Percentiles rank a stretch among this genome's conserved stretches.
These are phyloP conservation scores for Pelobates cultripes DNA, from an alignment of 2,797 vertebrate genomes.

Conservation along the genomic window DNA sequence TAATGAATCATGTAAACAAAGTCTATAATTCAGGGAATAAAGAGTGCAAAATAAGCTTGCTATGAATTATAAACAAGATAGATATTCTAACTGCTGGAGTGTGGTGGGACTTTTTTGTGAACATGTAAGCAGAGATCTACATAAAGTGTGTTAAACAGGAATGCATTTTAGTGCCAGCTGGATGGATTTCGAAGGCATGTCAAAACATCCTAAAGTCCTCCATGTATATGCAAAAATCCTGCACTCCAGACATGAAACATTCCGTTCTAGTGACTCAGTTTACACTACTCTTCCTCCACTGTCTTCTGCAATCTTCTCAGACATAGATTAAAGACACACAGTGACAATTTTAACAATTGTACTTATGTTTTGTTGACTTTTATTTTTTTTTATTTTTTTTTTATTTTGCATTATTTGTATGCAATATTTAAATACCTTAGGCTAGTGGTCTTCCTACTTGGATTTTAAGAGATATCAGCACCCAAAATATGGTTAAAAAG, in stretches of 20 bases:
- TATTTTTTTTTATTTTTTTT: too few relatives aligned
- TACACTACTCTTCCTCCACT: conserved; percentile 43
- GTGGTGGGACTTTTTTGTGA: neutral
- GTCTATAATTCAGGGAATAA: neutral
- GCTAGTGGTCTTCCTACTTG: neutral
- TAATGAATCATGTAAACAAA: neutral
- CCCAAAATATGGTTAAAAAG: neutral
- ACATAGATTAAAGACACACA: conserved; percentile 24
- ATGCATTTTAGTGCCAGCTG: neutral
- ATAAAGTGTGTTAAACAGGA: neutral
- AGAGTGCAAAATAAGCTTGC: conserved; percentile 3
- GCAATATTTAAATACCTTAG: neutral
- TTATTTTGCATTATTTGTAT: neutral
- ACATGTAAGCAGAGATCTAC: neutral
- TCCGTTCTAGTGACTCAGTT: conserved; percentile 42
- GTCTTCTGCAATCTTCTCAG: conserved; percentile 34
- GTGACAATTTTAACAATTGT: conserved; percentile 8
- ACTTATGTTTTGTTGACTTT: neutral
- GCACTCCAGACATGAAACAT: conserved; percentile 47
- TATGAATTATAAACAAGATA: neutral
- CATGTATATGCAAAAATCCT: conserved; percentile 21
- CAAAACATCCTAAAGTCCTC: conserved; percentile 9
- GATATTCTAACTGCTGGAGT: neutral
- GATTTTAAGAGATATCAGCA: neutral
- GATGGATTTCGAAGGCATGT: conserved; percentile 8